These are phyloP conservation scores for Drosophila burlai DNA, from an alignment of 1,140 invertebrate species.

Conservation along the genomic window DNA sequence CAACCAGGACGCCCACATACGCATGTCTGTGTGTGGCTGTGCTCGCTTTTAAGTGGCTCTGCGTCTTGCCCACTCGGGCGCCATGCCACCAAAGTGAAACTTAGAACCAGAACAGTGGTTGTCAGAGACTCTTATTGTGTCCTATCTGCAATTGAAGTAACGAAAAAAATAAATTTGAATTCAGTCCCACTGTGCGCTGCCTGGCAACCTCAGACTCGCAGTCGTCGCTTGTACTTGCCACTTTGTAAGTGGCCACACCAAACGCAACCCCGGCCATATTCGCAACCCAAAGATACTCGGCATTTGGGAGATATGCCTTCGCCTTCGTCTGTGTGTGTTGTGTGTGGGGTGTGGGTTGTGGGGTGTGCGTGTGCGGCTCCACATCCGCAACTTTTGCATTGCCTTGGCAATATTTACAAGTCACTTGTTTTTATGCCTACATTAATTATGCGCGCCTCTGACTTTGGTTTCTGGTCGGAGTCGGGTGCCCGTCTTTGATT, in stretches of 20 bases:
- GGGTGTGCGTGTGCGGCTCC: conserved; percentile 1
- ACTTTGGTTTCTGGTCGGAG: conserved; percentile 68
- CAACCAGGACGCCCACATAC: conserved; percentile 25
- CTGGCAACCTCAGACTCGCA: conserved; percentile 26
- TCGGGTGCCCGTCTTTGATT: conserved; percentile 69
- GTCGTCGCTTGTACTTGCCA: conserved; percentile 53
- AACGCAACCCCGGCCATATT: conserved; percentile 28
- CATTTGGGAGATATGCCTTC: conserved; percentile 11
- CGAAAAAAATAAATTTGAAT: neutral
- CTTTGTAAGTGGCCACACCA: conserved; percentile 68
- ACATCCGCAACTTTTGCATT: conserved; percentile 40
- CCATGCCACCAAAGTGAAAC: conserved; percentile 71
- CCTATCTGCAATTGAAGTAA: neutral
- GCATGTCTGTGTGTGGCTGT: conserved; percentile 51
- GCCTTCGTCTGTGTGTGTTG: neutral
- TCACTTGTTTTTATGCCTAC: conserved; percentile 84
- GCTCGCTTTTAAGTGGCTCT: conserved; percentile 73
- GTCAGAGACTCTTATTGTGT: neutral
- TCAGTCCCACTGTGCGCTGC: conserved; percentile 22
- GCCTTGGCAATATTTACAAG: conserved; percentile 81
- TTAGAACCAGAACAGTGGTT: conserved; percentile 49
- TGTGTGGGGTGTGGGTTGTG: neutral
- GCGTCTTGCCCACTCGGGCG: conserved; percentile 71
- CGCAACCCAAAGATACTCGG: conserved; percentile 33
- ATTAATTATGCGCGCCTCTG: conserved; percentile 82